These are phyloP conservation scores for Cyrtonyx montezumae DNA, from an alignment of 2,113 vertebrate genomes.

Conservation along the genomic window DNA sequence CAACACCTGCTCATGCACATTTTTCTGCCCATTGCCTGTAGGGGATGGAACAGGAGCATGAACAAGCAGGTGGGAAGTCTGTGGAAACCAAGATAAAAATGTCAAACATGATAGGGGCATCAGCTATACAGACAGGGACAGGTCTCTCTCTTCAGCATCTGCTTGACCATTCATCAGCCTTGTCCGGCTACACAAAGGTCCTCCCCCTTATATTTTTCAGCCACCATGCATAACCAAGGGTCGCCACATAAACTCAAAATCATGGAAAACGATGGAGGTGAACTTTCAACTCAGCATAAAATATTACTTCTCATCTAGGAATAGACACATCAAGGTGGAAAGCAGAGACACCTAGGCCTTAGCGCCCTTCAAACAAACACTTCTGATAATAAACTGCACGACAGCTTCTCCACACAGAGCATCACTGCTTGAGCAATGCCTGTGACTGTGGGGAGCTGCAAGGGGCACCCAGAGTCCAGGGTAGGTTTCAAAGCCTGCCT, in stretches of 20 bases:
- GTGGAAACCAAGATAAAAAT: not conserved
- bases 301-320: not conserved
- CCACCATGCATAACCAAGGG: accelerated
- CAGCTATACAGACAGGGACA: not conserved
- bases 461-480: not conserved
- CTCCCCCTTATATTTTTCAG: not conserved
- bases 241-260: not conserved
- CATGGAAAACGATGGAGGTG: not conserved
- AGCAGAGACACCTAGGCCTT: not conserved
- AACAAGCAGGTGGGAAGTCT: not conserved
- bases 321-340: not conserved
- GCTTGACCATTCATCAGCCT: not conserved
- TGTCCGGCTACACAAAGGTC: accelerated
- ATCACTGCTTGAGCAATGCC: not conserved
- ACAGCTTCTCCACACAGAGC: not conserved
- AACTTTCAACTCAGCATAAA: not conserved
- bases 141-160: not conserved
- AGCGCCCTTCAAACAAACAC: not conserved
- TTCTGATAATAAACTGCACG: not conserved
- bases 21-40: not conserved
- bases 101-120: not conserved
- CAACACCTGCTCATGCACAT: not conserved
- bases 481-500: not conserved
- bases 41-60: not conserved
- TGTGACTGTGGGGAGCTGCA: not conserved